Base-by-base conservation (phyloP, 2,113 vertebrate species). In the Hemichromis elongatus region DNA sequence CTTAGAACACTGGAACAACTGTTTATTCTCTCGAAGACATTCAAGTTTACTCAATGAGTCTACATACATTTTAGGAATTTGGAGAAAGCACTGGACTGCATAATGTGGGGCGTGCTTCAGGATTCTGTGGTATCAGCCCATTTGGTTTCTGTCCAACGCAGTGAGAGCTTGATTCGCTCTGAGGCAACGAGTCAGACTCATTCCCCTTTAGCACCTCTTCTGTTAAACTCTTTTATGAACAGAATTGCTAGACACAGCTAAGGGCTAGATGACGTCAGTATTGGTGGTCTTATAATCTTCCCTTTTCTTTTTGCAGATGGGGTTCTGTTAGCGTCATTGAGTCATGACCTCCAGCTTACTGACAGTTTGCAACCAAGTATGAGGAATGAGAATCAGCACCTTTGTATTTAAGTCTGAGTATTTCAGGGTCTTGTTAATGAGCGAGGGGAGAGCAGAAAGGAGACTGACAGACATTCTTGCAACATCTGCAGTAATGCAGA, bases 1-100 rank as follows among this genome's bases (percentile, higher is more conserved):
- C 14, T 16, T 50, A 16, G 47, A 50, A 18, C 47, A 18, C 47
- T 50, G 47, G 47, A 18, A 16, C 47, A 47, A 47, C 45, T 50
- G 14, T 47, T 45, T 45, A 45, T 45, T 13, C 42, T 14, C 42
- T 45, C 12, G 12, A 14, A 4, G 42, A 45, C 9, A 70, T 70
- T 70, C 37, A 70, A 70, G 21, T 0, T 42, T 0, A n/a, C 63
- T 24, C 12, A 42, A 45, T 0, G 13, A 16, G 3, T 68, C 37
- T 0, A 70, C 13, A 26, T 45, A 16, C 21, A 6, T 26, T 70
- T 45, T 45, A 21, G 7, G 8, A 21, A 37, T 66, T 37, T 66
- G 33, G 59, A 66, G 19, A 66, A 66, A 13, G 59, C 21, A 42
- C 13, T 70, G 5, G 13, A 70, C 37, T 70, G 37, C 37, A 70